Evolutionary conservation across 1,140 invertebrate species (phyloP), one percentile per base, ranked within the genome.

Genomic region (Chlorops oryzae): DNA sequence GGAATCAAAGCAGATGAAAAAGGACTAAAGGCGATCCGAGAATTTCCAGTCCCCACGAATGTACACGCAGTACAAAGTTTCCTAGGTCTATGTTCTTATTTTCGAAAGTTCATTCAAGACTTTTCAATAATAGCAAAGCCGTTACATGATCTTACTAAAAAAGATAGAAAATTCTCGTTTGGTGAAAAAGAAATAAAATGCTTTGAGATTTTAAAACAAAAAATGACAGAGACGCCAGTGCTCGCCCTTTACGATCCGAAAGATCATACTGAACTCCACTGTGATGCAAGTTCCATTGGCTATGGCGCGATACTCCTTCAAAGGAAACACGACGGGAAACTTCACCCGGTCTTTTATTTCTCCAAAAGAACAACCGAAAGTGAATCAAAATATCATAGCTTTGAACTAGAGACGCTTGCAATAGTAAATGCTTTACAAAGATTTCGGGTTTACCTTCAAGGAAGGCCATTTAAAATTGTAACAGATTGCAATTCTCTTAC

Each of bases 391-490:
- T 70, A 59, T 25, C 63, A 70, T 24, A 59, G 50, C 47, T 72
- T 62, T 50, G 67, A 73, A 41, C 42, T 72, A 7, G 65, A 71
- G 37, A 56, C 58, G 4, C 23, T 69, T 18, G 61, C 62, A 2
- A 48, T 67, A 20, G 48, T 71, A 0, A 49, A 55, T 25, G 58
- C 60, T 2, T 32, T 65, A 5, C 53, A 56, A 37, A 57, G 60
- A 24, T 69, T 68, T 49, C 51, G 56, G 37, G 37, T 56, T 15
- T 81, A 77, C 58, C 54, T 80, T 22, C 55, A 73, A 17, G 72
- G 70, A 21, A 71, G 59, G 38, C 46, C 67, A 6, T 76, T 77
- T 55, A 69, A 74, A 37, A 72, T 79, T 15, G 52, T 70, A 5
- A 72, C 62, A 1, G 72, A 69, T 47, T 74, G 67, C 48, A 34